A percentile compares a stretch with the other conserved stretches of the same genome.
phyloP scores from a whole-genome alignment of 1,140 invertebrate species.

The Penaeus vannamei region DNA sequence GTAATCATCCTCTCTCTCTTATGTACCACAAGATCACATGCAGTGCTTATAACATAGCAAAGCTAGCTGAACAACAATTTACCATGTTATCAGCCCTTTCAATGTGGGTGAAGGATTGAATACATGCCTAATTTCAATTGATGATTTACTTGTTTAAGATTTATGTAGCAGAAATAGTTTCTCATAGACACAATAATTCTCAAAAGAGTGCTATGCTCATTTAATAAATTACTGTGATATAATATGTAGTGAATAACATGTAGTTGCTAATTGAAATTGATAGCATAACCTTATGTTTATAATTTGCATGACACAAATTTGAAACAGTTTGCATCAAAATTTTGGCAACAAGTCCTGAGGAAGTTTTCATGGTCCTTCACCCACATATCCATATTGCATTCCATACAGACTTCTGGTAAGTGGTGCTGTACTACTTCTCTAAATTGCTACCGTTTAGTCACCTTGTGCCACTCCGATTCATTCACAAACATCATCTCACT shows the following conservation, averaged over 20 bases:
- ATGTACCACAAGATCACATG: constrained; percentile 44
- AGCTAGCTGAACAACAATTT: constrained; percentile 56
- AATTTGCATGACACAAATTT: too few species aligned
- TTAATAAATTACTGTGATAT: constrained; percentile 46
- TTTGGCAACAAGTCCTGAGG: too few species aligned
- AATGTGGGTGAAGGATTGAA: constrained; percentile 54
- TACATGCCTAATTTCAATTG: not conserved
- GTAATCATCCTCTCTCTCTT: not conserved
- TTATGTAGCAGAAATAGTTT: not conserved
- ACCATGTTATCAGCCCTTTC: constrained; percentile 43
- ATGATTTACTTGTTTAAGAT: not conserved
- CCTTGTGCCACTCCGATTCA: too few species aligned
- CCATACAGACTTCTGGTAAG: constrained; percentile 60
- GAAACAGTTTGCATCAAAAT: too few species aligned
- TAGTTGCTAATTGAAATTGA: constrained; percentile 15
- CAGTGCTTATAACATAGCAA: constrained; percentile 54
- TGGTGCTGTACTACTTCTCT: constrained; percentile 58
- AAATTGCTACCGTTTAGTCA: constrained; percentile 53
- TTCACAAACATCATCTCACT: too few species aligned
- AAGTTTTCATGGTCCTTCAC: constrained; percentile 43
- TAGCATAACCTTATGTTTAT: constrained; percentile 1
- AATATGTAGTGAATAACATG: constrained; percentile 14
- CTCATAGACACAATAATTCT: constrained; percentile 39
- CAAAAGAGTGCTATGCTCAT: constrained; percentile 2
- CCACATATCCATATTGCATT: constrained; percentile 59